Base-by-base conservation (phyloP, 2,113 vertebrate species). In the Pseudopodoces humilis region DNA sequence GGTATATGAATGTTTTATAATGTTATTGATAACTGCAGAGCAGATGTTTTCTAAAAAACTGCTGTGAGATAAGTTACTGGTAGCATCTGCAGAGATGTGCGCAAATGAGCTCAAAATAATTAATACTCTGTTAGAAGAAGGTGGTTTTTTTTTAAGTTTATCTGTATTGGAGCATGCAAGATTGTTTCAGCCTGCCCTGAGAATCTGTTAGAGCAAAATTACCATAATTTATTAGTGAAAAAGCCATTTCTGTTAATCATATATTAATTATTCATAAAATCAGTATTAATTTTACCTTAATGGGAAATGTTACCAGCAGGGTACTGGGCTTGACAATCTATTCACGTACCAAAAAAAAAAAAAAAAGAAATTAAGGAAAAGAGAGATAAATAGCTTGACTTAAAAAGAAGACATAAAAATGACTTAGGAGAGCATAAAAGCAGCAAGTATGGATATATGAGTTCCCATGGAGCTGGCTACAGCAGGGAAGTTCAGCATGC, bases 261-360 rank as follows among this genome's bases (percentile, higher is more conserved):
- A 35, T 92, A 96, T 97, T 96, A 97, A 97, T 97, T 96, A 96
- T 91, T 97, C 91, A 96, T 98, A 94, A 96, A 97, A 96, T 92
- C 92, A 97, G 92, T 87, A 96, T 97, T 94, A 97, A 63, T 75
- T 84, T 88, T 97, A 95, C 84, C 88, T 96, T 96, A 96, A 94
- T 97, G 85, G 88, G 83, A 92, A 52, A 13, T 12, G 31, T 81
- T 96, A 93, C 79, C 94, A 96, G 88, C 92, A 96, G 96, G 35
- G 62, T 72, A 39, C 67, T 65, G 44, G 19, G 14, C 16, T 91
- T 47, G 63, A 67, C 55, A 85, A 67, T 91, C 78, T 83, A 46
- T 72, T 90, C 81, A 92, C 86, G 58, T n/a, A 60, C n/a, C 44
- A 75, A 30, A 62, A 80, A 89, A 89, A 82, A 65, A 20, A 86